Evolutionary conservation across 2,113 vertebrate genomes (phyloP).

Genomic region (Rhizomys pruinosus): DNA sequence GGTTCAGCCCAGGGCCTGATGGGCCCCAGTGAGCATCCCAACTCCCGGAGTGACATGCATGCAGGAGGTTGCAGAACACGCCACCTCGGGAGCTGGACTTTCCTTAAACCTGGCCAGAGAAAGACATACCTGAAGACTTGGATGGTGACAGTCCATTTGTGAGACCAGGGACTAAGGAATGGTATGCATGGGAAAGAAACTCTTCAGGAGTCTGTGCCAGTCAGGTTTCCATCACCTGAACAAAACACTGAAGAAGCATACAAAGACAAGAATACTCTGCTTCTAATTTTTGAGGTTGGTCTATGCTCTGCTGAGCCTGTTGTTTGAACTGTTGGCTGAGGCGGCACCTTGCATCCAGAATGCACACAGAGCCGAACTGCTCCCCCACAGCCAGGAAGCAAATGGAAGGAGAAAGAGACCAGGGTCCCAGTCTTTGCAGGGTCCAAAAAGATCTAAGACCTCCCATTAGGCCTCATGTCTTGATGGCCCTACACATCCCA

Average conservation of each 20-base stretch:
- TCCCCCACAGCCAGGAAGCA: too few species aligned
- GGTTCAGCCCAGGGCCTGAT: not conserved
- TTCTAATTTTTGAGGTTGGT: not conserved
- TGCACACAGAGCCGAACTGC: not conserved
- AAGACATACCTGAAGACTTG: not conserved
- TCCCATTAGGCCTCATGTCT: not conserved
- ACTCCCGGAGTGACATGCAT: rapidly evolving
- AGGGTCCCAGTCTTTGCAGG: too few species aligned
- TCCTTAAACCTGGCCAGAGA: not conserved
- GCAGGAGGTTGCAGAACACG: not conserved
- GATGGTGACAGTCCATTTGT: too few species aligned
- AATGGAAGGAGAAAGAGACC: not conserved
- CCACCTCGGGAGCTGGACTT: not conserved
- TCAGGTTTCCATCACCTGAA: not conserved
- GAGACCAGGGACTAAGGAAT: too few species aligned
- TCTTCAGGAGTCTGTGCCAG: too few species aligned
- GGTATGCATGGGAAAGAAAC: too few species aligned
- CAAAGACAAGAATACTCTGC: not conserved
- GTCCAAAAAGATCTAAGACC: not conserved
- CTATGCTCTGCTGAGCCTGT: not conserved
- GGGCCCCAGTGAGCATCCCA: not conserved
- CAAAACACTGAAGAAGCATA: not conserved
- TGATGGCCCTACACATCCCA: not conserved
- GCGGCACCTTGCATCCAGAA: rapidly evolving
- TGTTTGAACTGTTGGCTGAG: not conserved